A percentile compares a stretch with the other conserved stretches of the same genome.
These are phyloP conservation scores for Autographa gamma DNA, from an alignment of 2,888 invertebrate genomes.

Conservation along the genomic window DNA sequence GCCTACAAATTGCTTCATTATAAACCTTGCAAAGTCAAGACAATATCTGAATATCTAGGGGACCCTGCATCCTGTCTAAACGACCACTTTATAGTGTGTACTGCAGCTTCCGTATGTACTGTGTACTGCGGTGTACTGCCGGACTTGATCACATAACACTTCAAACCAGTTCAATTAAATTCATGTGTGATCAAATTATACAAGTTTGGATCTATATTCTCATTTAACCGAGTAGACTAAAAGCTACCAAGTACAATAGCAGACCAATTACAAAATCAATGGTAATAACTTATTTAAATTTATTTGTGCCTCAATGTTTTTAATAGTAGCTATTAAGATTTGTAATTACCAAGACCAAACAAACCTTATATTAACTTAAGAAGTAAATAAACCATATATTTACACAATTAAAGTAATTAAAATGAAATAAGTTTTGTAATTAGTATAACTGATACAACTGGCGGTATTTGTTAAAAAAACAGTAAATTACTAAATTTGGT, in stretches of 20 bases:
- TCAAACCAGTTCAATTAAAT: background rate
- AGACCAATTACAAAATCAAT: background rate
- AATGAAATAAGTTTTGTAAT: no score
- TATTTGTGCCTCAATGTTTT: no score
- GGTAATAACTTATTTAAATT: background rate
- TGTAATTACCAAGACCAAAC: no score
- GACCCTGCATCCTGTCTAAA: background rate
- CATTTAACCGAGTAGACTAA: background rate
- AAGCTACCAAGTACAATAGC: background rate
- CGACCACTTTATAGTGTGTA: background rate
- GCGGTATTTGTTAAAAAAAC: no score
- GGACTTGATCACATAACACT: background rate
- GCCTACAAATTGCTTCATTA: slow-evolving; percentile 9
- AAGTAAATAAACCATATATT: no score
- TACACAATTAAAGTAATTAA: no score
- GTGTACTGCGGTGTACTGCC: background rate
- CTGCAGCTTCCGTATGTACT: slow-evolving; percentile 4
- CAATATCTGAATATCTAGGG: background rate
- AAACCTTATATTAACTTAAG: no score
- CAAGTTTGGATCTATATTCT: background rate
- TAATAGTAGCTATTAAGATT: no score
- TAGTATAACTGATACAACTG: no score
- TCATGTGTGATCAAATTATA: background rate
- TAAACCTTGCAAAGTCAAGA: background rate
- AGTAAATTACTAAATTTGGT: no score